Conservation (phyloP, 2,113 vertebrate genomes). For the Antechinus stuartii region DNA sequence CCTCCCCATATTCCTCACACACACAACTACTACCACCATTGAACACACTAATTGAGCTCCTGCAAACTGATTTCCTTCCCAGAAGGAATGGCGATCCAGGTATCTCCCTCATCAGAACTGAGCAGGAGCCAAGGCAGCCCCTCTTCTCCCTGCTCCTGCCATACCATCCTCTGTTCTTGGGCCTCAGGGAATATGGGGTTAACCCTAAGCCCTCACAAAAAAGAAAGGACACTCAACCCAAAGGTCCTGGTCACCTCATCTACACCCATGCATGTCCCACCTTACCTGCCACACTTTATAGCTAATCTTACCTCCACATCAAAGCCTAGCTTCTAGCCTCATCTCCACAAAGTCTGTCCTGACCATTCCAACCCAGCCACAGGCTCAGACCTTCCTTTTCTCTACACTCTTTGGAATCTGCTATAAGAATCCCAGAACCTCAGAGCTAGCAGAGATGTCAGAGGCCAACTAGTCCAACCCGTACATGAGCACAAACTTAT, state of each 20-base stretch:
- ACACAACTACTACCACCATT: background rate
- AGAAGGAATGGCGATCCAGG: background rate
- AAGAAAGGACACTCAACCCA: background rate
- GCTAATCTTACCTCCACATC: background rate
- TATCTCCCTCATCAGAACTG: background rate
- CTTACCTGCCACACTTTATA: background rate
- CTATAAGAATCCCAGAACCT: background rate
- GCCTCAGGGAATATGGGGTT: background rate
- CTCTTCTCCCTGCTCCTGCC: background rate
- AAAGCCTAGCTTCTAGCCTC: background rate
- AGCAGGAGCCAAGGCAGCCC: background rate
- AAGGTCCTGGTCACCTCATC: background rate
- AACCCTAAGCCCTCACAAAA: background rate
- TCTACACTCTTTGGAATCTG: background rate
- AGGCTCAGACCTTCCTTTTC: background rate
- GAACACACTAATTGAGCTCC: background rate
- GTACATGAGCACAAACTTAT: background rate
- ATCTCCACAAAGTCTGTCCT: background rate
- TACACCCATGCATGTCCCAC: too few relatives aligned
- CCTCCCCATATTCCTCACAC: background rate
- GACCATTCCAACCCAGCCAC: background rate
- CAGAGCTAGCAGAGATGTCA: background rate
- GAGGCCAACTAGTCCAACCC: too few relatives aligned
- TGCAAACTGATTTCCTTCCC: conserved; percentile 17
- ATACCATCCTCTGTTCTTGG: background rate